phyloP scores from a whole-genome alignment of 2,888 invertebrate genomes.

The Drosophila kokeensis region DNA sequence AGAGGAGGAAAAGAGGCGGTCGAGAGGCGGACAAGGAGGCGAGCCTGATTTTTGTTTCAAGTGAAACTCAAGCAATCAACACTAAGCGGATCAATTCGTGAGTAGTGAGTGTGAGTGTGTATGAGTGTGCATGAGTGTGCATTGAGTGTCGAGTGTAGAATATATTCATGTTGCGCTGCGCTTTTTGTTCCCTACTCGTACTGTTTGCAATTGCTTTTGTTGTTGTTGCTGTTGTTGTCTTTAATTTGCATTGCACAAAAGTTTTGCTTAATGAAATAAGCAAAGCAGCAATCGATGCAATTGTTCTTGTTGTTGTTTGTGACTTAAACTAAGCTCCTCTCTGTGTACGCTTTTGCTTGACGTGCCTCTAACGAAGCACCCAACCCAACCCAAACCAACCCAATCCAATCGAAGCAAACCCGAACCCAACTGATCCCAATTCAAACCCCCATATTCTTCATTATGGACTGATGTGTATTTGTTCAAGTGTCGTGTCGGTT shows the following conservation, averaged over 20 bases:
- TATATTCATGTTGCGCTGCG: conserved; percentile 29
- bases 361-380: conserved; percentile 4
- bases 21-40: neutral
- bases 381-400: neutral
- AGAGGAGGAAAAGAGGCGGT: neutral
- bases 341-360: conserved; percentile 24
- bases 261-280: conserved; percentile 74
- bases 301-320: conserved; percentile 47
- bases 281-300: conserved; percentile 63
- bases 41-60: conserved; percentile 41
- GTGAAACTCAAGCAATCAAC: conserved; percentile 73
- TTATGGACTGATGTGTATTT: conserved; percentile 63
- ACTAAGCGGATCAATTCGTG: conserved; percentile 75
- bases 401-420: neutral
- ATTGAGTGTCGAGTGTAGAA: conserved; percentile 50
- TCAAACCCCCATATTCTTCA: conserved; percentile 20
- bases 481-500: conserved; percentile 76
- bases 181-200: conserved; percentile 27
- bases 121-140: neutral
- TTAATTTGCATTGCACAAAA: conserved; percentile 64
- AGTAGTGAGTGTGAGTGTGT: conserved; percentile 32
- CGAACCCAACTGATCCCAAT: neutral
- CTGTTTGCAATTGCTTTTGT: conserved; percentile 6
- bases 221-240: conserved; percentile 28
- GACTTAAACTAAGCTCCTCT: conserved; percentile 57